Percentiles rank a stretch among this genome's conserved stretches.
phyloP scores from a whole-genome alignment of 1,140 invertebrate genomes.

The Asobara japonica region DNA sequence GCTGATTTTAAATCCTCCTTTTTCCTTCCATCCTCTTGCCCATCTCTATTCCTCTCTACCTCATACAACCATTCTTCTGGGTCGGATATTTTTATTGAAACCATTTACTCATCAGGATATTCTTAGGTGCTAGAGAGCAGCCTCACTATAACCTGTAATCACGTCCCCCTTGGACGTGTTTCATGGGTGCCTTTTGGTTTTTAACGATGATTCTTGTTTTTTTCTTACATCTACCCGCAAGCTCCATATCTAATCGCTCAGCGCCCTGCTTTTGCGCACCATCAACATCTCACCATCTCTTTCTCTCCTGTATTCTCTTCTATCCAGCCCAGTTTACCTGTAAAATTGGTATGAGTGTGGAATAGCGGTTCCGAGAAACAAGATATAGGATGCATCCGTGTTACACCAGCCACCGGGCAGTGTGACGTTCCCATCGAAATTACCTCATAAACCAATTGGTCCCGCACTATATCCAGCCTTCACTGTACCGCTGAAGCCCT shows the following conservation, averaged over 20 bases:
- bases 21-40: not conserved
- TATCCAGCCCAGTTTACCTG: not conserved
- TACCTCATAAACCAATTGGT: conserved; percentile 33
- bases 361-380: not conserved
- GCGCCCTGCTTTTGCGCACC: conserved; percentile 13
- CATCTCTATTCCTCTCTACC: not conserved
- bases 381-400: not conserved
- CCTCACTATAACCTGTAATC: conserved; percentile 21
- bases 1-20: conserved; percentile 6
- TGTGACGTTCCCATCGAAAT: conserved; percentile 12
- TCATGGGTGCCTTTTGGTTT: conserved; percentile 15
- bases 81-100: conserved; percentile 3
- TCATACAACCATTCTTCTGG: not conserved
- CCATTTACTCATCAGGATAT: conserved; percentile 20
- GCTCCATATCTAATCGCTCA: conserved; percentile 33
- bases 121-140: not conserved
- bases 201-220: conserved; percentile 28
- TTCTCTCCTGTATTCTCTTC: not conserved
- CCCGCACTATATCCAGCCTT: conserved; percentile 17
- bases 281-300: not conserved
- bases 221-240: conserved; percentile 27
- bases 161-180: conserved; percentile 5
- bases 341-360: not conserved
- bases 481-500: not conserved
- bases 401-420: not conserved